Conservation (phyloP, 2,797 vertebrate species). For the Alcedo quadribrachys region DNA sequence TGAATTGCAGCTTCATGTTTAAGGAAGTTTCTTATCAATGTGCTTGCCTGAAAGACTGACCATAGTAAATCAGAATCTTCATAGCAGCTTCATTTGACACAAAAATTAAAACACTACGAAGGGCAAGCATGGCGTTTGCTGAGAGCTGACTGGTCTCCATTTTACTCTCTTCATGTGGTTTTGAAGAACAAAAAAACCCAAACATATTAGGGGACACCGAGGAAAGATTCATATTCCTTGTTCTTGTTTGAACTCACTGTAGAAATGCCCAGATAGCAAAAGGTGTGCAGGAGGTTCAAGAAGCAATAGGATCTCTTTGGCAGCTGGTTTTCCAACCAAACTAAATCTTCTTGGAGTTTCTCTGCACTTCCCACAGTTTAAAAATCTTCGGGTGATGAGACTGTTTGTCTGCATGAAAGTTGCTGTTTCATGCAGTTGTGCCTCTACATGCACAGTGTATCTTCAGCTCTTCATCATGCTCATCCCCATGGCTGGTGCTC, state of each 20-base stretch:
- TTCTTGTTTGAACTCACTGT: background rate
- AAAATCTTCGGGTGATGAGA: background rate
- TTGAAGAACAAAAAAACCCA: background rate
- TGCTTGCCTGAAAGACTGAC: background rate
- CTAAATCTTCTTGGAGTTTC: background rate
- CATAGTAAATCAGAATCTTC: background rate
- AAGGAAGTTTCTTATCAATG: slow-evolving; percentile 28
- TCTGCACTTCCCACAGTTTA: background rate
- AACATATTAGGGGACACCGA: accelerated
- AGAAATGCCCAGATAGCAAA: background rate
- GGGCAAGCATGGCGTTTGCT: accelerated
- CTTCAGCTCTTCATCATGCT: accelerated
- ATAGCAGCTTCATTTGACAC: background rate
- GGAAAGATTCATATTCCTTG: background rate
- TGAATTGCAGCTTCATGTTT: slow-evolving; percentile 5
- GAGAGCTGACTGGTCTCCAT: background rate
- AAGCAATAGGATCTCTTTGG: background rate
- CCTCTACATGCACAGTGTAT: background rate
- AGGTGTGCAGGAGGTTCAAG: accelerated
- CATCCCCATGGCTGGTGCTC: accelerated
- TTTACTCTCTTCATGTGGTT: background rate
- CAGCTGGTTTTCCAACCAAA: background rate
- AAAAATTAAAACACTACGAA: background rate
- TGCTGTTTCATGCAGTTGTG: accelerated
- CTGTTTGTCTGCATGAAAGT: too few species aligned